Evolutionary conservation across 2,888 invertebrate genomes (phyloP), one percentile per base, ranked within the genome.

Genomic region (Aricia artaxerxes): DNA sequence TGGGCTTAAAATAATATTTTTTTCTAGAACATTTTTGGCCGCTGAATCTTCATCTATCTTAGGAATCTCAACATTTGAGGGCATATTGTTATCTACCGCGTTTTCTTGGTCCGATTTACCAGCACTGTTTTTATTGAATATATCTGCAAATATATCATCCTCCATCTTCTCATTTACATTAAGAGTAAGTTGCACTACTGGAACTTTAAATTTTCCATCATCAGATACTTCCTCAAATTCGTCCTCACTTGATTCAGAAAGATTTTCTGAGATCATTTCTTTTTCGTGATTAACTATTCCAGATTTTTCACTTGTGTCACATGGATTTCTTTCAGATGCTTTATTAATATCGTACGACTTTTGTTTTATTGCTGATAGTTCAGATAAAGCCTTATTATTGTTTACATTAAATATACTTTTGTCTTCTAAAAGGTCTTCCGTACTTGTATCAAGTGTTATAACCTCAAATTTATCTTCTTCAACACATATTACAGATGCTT

Each of bases 101-200:
- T 35, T 69, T 69, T 6, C 13, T 69, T 69, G 69, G 5, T 69
- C 69, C 13, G 13, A 79, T 73, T 79, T 80, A n/a, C 44, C 80
- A 53, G 79, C 78, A 57, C 81, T 81, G 69, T 81, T 76, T 44
- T 82, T 78, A 53, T 82, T 83, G 88, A 97, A 97, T 80, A 97
- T 88, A 90, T 97, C 97, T n/a, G 96, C 96, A 91, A 97, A 97
- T 80, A 97, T 93, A 89, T 97, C 97, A 85, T 97, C 95, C 60
- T 86, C 88, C 9, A 89, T 86, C 78, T 85, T 85, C 35, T 85
- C 84, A 82, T 89, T 86, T 79, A 94, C 83, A 81, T 90, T 86
- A 80, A 95, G 87, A 73, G 91, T 90, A 69, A 95, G 85, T 86
- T 96, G 90, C 44, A 96, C 89, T 81, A 90, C 84, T 80, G 95